Base-by-base conservation (phyloP, 2,888 invertebrate species). In the Sminthurides aquaticus region DNA sequence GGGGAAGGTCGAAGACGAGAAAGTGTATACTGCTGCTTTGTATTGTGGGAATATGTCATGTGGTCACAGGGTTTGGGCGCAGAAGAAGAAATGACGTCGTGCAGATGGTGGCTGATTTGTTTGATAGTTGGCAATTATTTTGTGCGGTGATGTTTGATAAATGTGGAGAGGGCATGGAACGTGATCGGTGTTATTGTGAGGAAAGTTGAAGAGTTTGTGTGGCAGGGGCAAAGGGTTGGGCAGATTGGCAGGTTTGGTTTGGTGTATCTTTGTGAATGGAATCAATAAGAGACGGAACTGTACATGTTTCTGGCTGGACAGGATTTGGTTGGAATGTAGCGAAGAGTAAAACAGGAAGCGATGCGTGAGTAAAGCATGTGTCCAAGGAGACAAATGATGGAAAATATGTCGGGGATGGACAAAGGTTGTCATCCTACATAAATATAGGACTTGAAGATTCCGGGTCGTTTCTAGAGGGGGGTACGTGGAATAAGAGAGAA, bases 51-150 rank as follows among this genome's bases (percentile, higher is more conserved):
- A 34, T 15, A 34, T 34, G 43, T 34, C 43, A 34, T 34, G 43
- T 34, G 43, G 43, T 34, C 15, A n/a, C n/a, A n/a, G n/a, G n/a
- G n/a, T n/a, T n/a, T n/a, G n/a, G n/a, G n/a, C 43, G 43, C 15
- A 34, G 5, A 15, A 34, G 43, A 34, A 34, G 8, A 15, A 11
- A 34, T 34, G 43, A 34, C 43, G 43, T 34, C 15, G 5, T 5
- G 43, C 43, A 34, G 43, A 34, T 34, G 43, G 43, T 34, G 43
- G 43, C 20, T 52, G 52, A 15, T 52, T 22, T 52, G 52, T 52
- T 52, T 52, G 52, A 20, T 52, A 20, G 20, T 52, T 52, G 52
- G 52, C 52, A 52, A 52, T 52, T 52, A 52, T 52, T 52, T 52
- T 22, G 52, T 52, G 5, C 20, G 20, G 52, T 22, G 20, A 52